phyloP scores from a whole-genome alignment of 2,113 vertebrate species.

The Podarcis cretensis region DNA sequence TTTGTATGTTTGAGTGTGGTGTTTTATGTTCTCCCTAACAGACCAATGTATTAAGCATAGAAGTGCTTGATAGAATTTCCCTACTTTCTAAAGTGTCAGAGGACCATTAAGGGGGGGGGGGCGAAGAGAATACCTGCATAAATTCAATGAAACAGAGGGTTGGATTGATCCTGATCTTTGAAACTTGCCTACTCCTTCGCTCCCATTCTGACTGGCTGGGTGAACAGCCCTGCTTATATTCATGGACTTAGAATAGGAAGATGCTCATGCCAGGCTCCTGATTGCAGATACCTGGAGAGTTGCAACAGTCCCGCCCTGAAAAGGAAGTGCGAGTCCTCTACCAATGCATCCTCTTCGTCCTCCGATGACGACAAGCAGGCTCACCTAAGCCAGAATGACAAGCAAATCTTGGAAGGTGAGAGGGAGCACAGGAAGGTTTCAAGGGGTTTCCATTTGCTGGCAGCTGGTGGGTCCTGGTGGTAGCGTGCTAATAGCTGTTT shows the following conservation, averaged over 20 bases:
- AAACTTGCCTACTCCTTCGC: too few species aligned
- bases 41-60: too few species aligned
- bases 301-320: constrained; percentile 84
- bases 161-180: background rate
- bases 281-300: constrained; percentile 86
- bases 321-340: constrained; percentile 82
- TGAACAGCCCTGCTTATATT: background rate
- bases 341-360: constrained; percentile 80
- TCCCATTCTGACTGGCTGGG: background rate
- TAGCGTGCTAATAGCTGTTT: too few species aligned
- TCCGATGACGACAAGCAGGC: constrained; percentile 83
- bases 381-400: constrained; percentile 52
- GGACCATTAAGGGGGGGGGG: too few species aligned
- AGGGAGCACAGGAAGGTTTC: fast-evolving
- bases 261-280: background rate
- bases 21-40: background rate
- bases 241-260: background rate
- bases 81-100: too few species aligned
- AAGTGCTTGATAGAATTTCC: background rate
- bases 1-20: background rate
- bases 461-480: too few species aligned
- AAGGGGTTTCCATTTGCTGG: background rate
- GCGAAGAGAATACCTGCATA: too few species aligned
- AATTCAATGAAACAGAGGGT: too few species aligned
- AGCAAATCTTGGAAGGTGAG: constrained; percentile 73